These are phyloP conservation scores for Virgularia gustaviana DNA, from an alignment of 92 coral and sea anemone genomes.

Conservation along the genomic window DNA sequence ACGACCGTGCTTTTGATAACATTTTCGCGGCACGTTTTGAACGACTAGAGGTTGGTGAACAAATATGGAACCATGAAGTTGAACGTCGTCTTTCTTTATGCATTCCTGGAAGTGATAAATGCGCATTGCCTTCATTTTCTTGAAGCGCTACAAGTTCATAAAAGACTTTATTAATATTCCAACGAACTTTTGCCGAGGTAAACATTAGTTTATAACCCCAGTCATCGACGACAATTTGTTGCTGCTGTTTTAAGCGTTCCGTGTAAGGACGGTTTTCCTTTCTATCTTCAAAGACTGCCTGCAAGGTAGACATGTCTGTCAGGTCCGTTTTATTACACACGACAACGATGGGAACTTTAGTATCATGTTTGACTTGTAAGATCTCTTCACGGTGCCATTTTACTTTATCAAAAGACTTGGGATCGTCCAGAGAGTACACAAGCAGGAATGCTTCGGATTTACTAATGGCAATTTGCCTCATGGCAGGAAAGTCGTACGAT, in stretches of 20 bases:
- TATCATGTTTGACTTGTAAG: constrained; percentile 35
- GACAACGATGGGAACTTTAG: constrained; percentile 61
- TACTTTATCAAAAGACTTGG: constrained; percentile 59
- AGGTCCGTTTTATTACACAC: constrained; percentile 69
- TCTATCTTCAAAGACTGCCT: background rate
- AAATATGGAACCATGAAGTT: constrained; percentile 22
- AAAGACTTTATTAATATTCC: constrained; percentile 32
- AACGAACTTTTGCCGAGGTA: constrained; percentile 26
- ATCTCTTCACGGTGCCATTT: constrained; percentile 74
- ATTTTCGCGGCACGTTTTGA: background rate
- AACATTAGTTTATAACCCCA: constrained; percentile 29
- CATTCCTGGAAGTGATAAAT: background rate
- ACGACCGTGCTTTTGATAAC: constrained; percentile 11
- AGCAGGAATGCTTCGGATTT: constrained; percentile 80
- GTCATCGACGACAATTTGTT: constrained; percentile 14
- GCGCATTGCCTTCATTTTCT: background rate
- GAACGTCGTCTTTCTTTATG: constrained; percentile 17
- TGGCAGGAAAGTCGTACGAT: constrained; percentile 86
- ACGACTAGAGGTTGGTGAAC: background rate
- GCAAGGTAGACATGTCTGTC: constrained; percentile 41
- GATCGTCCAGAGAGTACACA: constrained; percentile 66
- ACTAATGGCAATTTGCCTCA: constrained; percentile 76
- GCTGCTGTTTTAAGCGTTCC: constrained; percentile 7
- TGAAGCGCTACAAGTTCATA: constrained; percentile 31
- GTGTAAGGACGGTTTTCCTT: background rate